Conservation (phyloP, 2,888 invertebrate species). For the Xanthostigma xanthostigma region DNA sequence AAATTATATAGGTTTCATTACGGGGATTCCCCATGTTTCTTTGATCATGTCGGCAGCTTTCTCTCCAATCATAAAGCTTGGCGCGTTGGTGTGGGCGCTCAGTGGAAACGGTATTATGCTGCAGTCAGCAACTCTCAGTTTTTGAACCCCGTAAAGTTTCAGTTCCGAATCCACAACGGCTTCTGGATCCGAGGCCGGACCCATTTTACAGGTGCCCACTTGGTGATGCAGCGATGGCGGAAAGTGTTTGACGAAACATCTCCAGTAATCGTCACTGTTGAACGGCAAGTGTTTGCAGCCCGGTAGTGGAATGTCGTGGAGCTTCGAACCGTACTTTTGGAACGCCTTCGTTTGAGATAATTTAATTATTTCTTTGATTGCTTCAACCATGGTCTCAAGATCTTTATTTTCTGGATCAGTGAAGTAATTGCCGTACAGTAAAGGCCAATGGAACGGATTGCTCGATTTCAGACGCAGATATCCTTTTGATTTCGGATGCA, state of each 20-base stretch:
- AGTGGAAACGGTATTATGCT: constrained; percentile 38
- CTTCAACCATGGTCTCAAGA: constrained; percentile 34
- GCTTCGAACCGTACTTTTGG: constrained; percentile 26
- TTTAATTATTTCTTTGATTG: constrained; percentile 33
- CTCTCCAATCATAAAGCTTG: constrained; percentile 39
- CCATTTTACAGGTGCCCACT: constrained; percentile 41
- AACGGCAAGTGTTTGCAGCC: constrained; percentile 30
- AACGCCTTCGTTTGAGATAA: constrained; percentile 32
- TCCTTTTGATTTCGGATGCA: constrained; percentile 58
- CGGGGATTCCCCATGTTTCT: constrained; percentile 22
- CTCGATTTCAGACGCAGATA: constrained; percentile 48
- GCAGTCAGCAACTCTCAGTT: constrained; percentile 37
- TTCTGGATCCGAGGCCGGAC: constrained; percentile 30
- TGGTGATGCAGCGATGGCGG: constrained; percentile 35
- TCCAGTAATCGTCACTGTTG: constrained; percentile 34
- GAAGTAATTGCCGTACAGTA: constrained; percentile 70
- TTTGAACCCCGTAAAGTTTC: constrained; percentile 33
- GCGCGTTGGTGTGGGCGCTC: constrained; percentile 36
- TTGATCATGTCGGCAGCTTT: constrained; percentile 38
- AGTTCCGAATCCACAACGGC: constrained; percentile 40
- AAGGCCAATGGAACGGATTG: constrained; percentile 55
- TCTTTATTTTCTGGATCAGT: constrained; percentile 40
- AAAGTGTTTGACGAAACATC: constrained; percentile 31
- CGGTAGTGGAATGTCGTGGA: constrained; percentile 31
- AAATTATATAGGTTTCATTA: too few species aligned